Evolutionary conservation across 1,140 invertebrate genomes (phyloP), one percentile per base, ranked within the genome.

Genomic region (Helicoverpa armigera): DNA sequence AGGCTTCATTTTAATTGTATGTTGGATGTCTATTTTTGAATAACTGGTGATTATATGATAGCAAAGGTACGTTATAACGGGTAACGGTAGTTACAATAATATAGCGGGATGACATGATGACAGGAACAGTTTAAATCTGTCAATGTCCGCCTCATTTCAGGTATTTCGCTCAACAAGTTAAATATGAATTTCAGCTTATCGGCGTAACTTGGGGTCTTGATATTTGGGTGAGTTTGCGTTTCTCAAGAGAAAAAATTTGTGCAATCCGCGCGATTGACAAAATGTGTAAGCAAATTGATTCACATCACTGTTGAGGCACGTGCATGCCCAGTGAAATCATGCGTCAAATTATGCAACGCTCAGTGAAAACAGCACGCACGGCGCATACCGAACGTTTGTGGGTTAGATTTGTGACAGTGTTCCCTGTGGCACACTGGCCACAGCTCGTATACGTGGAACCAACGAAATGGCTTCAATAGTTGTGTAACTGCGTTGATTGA

Each of bases 321-420:
- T 83, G 81, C 80, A 81, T 79, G 54, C 69, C 76, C 81, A 76
- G 58, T 77, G 84, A 82, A 86, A 81, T 79, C 85, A 86, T 81
- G 84, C 83, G 78, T 76, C 61, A 69, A 85, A 85, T 87, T 87
- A 87, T 87, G 86, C 86, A 87, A 87, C 69, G 56, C 56, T 65
- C 76, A 82, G 86, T 87, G 86, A 87, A 87, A 87, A 85, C 84
- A 70, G 75, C 80, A 80, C 82, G 65, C 72, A 60, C 23, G n/a
- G 18, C 48, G 82, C 82, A 83, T 83, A 79, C 82, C 82, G 58
- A 83, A 18, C 75, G 43, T 74, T 82, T 65, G 79, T 74, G 75
- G 80, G 74, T 73, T 79, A 82, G 43, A 75, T 58, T 60, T 76
- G 73, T 76, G 80, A 69, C 63, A 75, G 54, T 65, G 43, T n/a